phyloP scores from a whole-genome alignment of 1,140 invertebrate genomes.

The Popillia japonica region DNA sequence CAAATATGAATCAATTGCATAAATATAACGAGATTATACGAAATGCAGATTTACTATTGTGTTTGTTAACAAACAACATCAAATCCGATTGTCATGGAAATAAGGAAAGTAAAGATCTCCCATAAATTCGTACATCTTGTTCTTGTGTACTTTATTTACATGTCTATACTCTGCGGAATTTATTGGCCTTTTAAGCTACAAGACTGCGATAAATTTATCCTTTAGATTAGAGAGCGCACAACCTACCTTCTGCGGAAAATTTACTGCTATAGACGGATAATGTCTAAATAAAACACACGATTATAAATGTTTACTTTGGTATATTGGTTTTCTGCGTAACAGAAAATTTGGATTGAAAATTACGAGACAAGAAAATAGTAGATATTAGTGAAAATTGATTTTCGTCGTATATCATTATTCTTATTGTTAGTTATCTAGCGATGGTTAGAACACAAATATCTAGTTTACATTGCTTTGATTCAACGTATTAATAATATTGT shows the following conservation, averaged over 20 bases:
- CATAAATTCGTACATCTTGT: slow-evolving; percentile 33
- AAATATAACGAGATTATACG: slow-evolving; percentile 37
- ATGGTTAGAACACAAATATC: no score
- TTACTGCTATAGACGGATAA: neutral
- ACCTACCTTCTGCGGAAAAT: slow-evolving; percentile 45
- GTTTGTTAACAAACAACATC: slow-evolving; percentile 40
- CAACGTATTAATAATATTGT: no score
- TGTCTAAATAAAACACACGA: neutral
- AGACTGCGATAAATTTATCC: slow-evolving; percentile 55
- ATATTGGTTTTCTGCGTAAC: no score
- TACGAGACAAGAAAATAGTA: neutral
- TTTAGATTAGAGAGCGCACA: slow-evolving; percentile 48
- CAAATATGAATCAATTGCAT: slow-evolving; percentile 36
- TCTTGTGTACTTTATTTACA: slow-evolving; percentile 50
- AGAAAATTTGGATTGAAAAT: no score
- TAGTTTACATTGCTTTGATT: no score
- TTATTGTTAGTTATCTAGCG: no score
- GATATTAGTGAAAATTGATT: neutral
- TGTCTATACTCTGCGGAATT: slow-evolving; percentile 53
- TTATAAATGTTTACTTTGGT: neutral
- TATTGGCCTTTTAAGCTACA: slow-evolving; percentile 55
- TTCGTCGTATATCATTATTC: neutral
- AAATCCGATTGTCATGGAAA: slow-evolving; percentile 48
- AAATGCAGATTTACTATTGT: slow-evolving; percentile 39
- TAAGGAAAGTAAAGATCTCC: slow-evolving; percentile 41